A percentile compares a stretch with the other conserved stretches of the same genome.
These are phyloP conservation scores for Pachymerium ferrugineum DNA, from an alignment of 2,888 invertebrate species.

Conservation along the genomic window DNA sequence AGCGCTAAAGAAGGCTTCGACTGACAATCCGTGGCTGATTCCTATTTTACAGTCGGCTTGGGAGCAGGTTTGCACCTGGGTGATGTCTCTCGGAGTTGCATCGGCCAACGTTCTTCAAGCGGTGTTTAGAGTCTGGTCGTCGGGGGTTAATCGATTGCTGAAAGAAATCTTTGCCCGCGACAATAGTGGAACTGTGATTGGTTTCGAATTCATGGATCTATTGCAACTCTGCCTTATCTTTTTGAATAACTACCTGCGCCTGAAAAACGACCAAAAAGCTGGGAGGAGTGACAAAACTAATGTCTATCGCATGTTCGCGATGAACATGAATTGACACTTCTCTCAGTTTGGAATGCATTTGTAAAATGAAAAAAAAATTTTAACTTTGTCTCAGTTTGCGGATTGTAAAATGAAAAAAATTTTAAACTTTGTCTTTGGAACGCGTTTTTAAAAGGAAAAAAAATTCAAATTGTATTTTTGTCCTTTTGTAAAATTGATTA, in stretches of 20 bases:
- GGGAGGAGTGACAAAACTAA: too few species aligned
- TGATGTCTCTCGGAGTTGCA: not conserved
- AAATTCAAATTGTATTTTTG: not conserved
- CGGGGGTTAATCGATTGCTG: not conserved
- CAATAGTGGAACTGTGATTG: not conserved
- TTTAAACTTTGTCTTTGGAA: not conserved
- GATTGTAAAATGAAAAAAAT: too few species aligned
- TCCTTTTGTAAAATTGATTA: not conserved
- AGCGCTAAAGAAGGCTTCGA: not conserved
- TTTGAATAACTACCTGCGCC: not conserved
- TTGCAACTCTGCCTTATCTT: not conserved
- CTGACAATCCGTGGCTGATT: not conserved
- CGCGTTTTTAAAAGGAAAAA: not conserved
- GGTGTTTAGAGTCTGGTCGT: not conserved
- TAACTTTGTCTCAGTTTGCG: too few species aligned
- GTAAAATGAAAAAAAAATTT: too few species aligned
- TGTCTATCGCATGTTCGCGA: not conserved
- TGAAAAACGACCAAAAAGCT: not conserved
- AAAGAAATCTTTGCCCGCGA: not conserved
- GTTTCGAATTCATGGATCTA: not conserved
- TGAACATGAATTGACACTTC: too few species aligned
- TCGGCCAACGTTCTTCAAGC: not conserved
- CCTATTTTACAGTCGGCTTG: not conserved
- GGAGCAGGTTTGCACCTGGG: not conserved
- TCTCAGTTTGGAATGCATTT: too few species aligned